A percentile compares a stretch with the other conserved stretches of the same genome.
Conservation (phyloP, 2,113 vertebrate genomes). For the Anolis sagrei region DNA sequence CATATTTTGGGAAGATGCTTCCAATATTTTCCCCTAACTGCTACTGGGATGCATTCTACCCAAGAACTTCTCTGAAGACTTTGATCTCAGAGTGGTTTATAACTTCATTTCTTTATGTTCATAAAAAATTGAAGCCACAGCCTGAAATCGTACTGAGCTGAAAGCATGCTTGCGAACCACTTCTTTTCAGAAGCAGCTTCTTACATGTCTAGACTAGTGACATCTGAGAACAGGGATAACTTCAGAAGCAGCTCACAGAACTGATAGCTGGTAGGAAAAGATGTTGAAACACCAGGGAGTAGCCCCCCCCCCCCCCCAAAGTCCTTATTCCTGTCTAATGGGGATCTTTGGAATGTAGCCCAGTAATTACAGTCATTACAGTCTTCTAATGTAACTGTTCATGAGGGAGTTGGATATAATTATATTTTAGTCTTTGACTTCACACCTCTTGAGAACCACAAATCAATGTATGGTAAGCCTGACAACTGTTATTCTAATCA, state of each 20-base stretch:
- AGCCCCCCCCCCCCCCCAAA: background rate
- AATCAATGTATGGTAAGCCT: conserved; percentile 19
- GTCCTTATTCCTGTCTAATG: background rate
- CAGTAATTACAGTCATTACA: conserved; percentile 54
- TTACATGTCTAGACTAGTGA: background rate
- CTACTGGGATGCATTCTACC: too few relatives aligned
- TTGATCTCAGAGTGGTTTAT: too few relatives aligned
- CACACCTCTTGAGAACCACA: conserved; percentile 19
- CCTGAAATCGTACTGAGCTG: background rate
- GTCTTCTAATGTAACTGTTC: conserved; percentile 56
- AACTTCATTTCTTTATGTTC: conserved; percentile 24
- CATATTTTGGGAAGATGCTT: too few relatives aligned
- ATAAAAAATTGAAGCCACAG: conserved; percentile 7
- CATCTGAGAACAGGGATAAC: background rate
- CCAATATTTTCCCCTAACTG: too few relatives aligned
- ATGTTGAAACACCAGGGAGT: background rate
- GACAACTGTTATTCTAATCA: conserved; percentile 43
- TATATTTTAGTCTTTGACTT: conserved; percentile 47
- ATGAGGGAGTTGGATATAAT: conserved; percentile 42
- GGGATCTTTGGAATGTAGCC: conserved; percentile 17
- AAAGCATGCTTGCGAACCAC: background rate
- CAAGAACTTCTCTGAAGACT: too few relatives aligned
- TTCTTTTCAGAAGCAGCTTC: background rate
- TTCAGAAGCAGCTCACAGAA: background rate
- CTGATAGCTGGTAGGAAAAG: background rate